Evolutionary conservation across 2,113 vertebrate genomes (phyloP).

Genomic region (Microtus ochrogaster): DNA sequence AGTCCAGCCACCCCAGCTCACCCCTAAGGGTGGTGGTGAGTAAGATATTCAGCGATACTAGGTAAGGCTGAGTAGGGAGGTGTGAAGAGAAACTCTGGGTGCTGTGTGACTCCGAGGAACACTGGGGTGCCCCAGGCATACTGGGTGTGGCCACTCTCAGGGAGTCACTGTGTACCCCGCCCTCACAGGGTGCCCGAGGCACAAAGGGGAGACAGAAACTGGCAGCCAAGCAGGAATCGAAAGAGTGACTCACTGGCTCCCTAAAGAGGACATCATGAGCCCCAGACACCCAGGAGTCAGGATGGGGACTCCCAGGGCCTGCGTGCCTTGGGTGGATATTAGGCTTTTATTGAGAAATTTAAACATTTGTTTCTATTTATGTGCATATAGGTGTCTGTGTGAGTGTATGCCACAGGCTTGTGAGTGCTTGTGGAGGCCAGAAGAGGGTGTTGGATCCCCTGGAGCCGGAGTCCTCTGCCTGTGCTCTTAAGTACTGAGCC

Average conservation of each 20-base stretch:
- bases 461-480: not conserved
- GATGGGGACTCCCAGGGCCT: not conserved
- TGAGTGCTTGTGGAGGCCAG: not conserved
- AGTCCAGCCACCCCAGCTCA: not conserved
- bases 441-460: not conserved
- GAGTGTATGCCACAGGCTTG: accelerated
- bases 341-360: not conserved
- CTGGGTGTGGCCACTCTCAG: not conserved
- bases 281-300: not conserved
- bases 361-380: not conserved
- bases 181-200: conserved; percentile 37
- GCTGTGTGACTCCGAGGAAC: not conserved
- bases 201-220: conserved; percentile 66
- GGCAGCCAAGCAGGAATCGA: conserved; percentile 24
- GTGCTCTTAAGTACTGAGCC: not conserved
- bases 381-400: not conserved
- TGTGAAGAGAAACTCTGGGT: not conserved
- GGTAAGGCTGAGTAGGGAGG: not conserved
- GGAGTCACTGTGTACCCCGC: conserved; percentile 1
- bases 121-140: not conserved
- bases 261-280: not conserved
- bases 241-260: conserved; percentile 69
- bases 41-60: too few relatives aligned
- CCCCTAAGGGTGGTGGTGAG: too few relatives aligned
- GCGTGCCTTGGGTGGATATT: not conserved